Evolutionary conservation across 2,113 vertebrate species (phyloP), one percentile per base, ranked within the genome.

Genomic region (Menura novaehollandiae): DNA sequence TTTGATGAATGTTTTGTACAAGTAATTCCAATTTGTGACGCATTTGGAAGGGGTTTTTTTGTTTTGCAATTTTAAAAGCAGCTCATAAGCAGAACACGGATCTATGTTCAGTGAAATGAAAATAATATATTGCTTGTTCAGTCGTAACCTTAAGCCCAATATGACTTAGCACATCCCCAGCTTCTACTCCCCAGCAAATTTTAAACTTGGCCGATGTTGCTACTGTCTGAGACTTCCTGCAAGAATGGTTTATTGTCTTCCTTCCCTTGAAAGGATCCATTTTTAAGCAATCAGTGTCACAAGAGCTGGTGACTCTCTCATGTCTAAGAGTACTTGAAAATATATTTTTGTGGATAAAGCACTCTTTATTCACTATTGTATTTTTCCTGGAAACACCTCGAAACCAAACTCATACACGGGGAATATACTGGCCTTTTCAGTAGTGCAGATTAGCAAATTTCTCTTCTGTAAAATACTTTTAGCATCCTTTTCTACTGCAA

Each of bases 211-310:
- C 35, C 24, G 49, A 17, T 41, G 37, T 30, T 93, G 55, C n/a
- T 74, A 28, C 39, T 2, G 10, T 52, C 51, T 44, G 33, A 93
- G 52, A 66, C 26, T 86, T 86, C 75, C 80, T 77, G 79, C n/a
- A 94, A 95, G 92, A 96, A 96, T 72, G 24, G 67, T 51, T 91
- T 75, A 67, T 92, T 94, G 88, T 94, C 66, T 56, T 91, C 41
- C 27, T 92, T 84, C 44, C 26, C 53, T 94, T 81, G 73, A 78
- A 96, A 96, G 3, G 27, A 52, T 39, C 32, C 58, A 73, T 93
- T 94, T 96, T 92, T 64, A 91, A 92, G 49, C 66, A 93, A 56
- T 67, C 59, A 71, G n/a, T 87, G 69, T 87, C 88, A 91, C 56
- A 81, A 94, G 64, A 92, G 60, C 49, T 90, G 64, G 47, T 94